phyloP scores from a whole-genome alignment of 2,113 vertebrate species.

The Cisticola juncidis region DNA sequence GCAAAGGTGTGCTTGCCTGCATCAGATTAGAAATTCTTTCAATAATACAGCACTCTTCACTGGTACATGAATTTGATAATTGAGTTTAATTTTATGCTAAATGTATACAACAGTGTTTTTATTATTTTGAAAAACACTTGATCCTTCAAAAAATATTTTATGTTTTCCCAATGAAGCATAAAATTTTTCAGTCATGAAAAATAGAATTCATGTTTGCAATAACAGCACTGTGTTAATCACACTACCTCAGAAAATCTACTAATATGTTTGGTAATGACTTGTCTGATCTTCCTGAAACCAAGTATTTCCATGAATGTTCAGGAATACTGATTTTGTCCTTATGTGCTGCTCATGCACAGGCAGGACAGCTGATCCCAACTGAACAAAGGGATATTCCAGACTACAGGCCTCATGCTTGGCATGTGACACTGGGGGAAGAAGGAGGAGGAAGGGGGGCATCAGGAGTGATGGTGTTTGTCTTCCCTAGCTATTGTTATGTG shows the following conservation, averaged over 20 bases:
- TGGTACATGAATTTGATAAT: neutral
- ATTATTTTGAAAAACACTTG: neutral
- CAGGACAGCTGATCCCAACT: neutral
- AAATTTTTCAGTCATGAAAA: neutral
- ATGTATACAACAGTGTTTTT: neutral
- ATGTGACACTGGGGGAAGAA: neutral
- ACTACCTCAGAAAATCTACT: neutral
- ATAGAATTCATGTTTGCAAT: neutral
- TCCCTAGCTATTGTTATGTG: rapidly evolving
- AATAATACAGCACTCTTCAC: neutral
- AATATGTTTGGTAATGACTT: neutral
- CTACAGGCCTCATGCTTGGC: neutral
- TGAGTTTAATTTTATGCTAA: neutral
- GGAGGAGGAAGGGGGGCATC: rapidly evolving
- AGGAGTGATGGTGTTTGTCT: rapidly evolving
- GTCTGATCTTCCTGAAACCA: neutral
- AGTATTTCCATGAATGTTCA: neutral
- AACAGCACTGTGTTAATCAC: neutral
- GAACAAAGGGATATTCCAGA: neutral
- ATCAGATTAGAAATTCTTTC: neutral
- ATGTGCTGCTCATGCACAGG: too few relatives aligned
- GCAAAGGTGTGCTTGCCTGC: rapidly evolving
- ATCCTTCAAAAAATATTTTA: neutral
- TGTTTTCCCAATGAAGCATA: neutral
- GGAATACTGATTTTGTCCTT: neutral